phyloP scores from a whole-genome alignment of 2,113 vertebrate species.

The Sylvilagus bachmani region DNA sequence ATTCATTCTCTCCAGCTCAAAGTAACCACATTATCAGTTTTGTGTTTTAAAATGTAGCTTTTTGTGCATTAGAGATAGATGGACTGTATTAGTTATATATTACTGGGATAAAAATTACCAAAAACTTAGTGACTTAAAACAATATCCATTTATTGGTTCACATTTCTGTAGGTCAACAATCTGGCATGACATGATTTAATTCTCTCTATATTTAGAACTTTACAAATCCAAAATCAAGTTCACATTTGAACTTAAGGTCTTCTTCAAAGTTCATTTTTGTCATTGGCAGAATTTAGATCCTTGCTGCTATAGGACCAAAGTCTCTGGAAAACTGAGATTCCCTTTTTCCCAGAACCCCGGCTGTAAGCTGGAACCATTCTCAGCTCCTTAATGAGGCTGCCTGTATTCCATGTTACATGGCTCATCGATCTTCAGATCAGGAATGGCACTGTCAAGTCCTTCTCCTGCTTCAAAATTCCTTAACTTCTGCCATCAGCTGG shows the following conservation, averaged over 20 bases:
- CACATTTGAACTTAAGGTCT: background rate
- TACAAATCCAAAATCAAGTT: background rate
- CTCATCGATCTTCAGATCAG: background rate
- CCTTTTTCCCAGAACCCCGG: too few relatives aligned
- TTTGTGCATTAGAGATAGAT: background rate
- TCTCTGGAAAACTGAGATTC: background rate
- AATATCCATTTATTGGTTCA: background rate
- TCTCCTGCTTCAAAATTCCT: background rate
- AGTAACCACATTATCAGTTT: background rate
- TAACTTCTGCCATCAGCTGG: background rate
- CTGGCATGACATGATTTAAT: background rate
- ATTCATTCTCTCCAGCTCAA: background rate
- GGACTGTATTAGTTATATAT: background rate
- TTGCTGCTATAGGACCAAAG: background rate
- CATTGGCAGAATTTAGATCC: background rate
- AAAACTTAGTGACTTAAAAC: background rate
- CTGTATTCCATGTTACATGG: background rate
- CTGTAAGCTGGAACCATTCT: background rate
- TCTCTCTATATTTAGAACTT: background rate
- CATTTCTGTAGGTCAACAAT: background rate
- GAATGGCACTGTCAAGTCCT: background rate
- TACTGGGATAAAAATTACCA: background rate
- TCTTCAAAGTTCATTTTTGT: constrained; percentile 5
- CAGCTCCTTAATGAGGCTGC: background rate
- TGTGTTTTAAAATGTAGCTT: background rate